Evolutionary conservation across 2,797 vertebrate genomes (phyloP), one percentile per base, ranked within the genome.

Genomic region (Periparus ater): DNA sequence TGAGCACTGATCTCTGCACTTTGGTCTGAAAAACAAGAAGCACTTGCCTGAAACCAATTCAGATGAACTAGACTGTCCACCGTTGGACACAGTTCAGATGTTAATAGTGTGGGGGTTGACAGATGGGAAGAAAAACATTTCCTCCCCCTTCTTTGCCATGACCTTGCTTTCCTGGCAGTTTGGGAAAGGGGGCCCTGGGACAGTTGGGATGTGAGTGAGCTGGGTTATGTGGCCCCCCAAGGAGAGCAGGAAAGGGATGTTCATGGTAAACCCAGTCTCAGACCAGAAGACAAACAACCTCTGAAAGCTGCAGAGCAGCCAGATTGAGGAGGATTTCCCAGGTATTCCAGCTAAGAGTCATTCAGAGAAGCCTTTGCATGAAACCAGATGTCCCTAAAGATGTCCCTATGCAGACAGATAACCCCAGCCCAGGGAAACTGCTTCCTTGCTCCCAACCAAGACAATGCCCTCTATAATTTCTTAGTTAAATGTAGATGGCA

Each of bases 21-120:
- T 83, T 26, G 40, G 32, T 95, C 62, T 88, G 89, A 91, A 89
- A 92, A 91, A 70, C 40, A 72, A 80, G 72, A 68, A 77, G 32
- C 19, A 26, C 40, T 92, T 81, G 47, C 82, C 75, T 84, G 58
- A 92, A 93, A 92, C 23, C 70, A 88, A 18, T 75, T 66, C 2
- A 0, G 55, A 73, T 63, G 36, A 81, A 55, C 70, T 38, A 30
- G 29, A 13, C n/a, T 63, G 55, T 83, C 75, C 51, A 73, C 75
- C 36, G 45, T 0, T 32, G 70, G 70, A 92, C 75, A 48, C 26
- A 58, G 25, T 68, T 82, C 72, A 80, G 32, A 61, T 84, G 25
- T 75, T 81, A 85, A 62, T 75, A 62, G 86, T 70, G 32, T 53
- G 26, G 11, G 2, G 1, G 15, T 38, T 63, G 51, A 61, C 17